Conservation (phyloP, 1,140 invertebrate genomes). For the Whitmania pigra region DNA sequence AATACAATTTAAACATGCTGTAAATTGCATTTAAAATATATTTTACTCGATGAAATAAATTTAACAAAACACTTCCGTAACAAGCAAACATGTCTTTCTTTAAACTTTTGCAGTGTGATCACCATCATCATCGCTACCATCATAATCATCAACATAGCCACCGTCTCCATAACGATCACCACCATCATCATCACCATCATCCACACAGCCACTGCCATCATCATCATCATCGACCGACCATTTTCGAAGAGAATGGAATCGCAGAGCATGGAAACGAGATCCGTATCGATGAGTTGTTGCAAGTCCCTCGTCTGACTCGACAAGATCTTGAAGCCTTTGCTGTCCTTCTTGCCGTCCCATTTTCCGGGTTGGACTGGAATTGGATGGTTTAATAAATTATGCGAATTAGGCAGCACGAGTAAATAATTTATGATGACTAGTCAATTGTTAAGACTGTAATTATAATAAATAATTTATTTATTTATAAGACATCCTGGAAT, state of each 20-base stretch:
- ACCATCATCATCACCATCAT: too few species aligned
- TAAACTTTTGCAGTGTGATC: too few species aligned
- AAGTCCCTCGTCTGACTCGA: constrained; percentile 33
- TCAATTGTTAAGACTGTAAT: constrained; percentile 14
- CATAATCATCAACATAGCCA: not conserved
- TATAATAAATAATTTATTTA: not conserved
- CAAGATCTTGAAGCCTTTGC: constrained; percentile 34
- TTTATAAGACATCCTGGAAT: too few species aligned
- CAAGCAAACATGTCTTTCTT: too few species aligned
- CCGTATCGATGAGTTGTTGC: constrained; percentile 27
- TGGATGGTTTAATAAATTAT: not conserved
- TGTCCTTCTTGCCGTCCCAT: constrained; percentile 27
- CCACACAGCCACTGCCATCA: not conserved
- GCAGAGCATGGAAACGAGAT: constrained; percentile 30
- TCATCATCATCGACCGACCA: constrained; percentile 26
- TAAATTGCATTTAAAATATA: too few species aligned
- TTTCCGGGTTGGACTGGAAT: not conserved
- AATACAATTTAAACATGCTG: too few species aligned
- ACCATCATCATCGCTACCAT: too few species aligned
- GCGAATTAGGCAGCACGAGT: not conserved
- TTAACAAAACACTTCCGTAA: too few species aligned
- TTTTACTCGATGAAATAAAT: too few species aligned
- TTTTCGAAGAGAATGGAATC: constrained; percentile 35
- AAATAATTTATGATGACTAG: not conserved
- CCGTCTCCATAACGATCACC: too few species aligned